These are phyloP conservation scores for Hippoglossus hippoglossus DNA, from an alignment of 2,797 vertebrate genomes.

Conservation along the genomic window DNA sequence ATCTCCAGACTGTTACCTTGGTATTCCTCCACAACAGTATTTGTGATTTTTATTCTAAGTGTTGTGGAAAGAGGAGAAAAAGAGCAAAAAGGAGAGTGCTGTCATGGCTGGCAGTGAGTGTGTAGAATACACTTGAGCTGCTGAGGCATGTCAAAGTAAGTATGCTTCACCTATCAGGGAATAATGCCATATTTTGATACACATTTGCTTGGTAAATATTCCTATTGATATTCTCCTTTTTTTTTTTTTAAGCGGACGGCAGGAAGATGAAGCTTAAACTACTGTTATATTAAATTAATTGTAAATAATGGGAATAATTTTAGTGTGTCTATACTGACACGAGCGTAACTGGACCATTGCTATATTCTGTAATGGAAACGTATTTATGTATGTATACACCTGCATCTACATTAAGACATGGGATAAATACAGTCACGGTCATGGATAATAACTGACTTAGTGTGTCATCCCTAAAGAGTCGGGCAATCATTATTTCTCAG, in stretches of 20 bases:
- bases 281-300: conserved; percentile 29
- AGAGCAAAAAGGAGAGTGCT: conserved; percentile 76
- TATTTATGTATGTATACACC: conserved; percentile 11
- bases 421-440: conserved; percentile 27
- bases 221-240: conserved; percentile 26
- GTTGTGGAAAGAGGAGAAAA: conserved; percentile 73
- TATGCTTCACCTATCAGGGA: conserved; percentile 82
- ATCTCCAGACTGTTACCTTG: conserved; percentile 87
- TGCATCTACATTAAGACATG: background rate
- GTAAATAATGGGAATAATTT: conserved; percentile 11
- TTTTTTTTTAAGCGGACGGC: conserved; percentile 25
- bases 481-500: conserved; percentile 42
- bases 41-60: conserved; percentile 85
- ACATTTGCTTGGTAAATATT: conserved; percentile 81
- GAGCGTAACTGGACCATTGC: background rate
- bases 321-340: background rate
- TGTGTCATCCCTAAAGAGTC: conserved; percentile 39
- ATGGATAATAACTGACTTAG: conserved; percentile 36
- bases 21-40: conserved; percentile 83
- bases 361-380: conserved; percentile 1
- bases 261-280: conserved; percentile 15
- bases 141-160: conserved; percentile 80
- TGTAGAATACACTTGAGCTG: conserved; percentile 80
- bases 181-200: conserved; percentile 83
- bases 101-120: conserved; percentile 79